These are phyloP conservation scores for Neoaliturus tenellus DNA, from an alignment of 2,888 invertebrate species.

Conservation along the genomic window DNA sequence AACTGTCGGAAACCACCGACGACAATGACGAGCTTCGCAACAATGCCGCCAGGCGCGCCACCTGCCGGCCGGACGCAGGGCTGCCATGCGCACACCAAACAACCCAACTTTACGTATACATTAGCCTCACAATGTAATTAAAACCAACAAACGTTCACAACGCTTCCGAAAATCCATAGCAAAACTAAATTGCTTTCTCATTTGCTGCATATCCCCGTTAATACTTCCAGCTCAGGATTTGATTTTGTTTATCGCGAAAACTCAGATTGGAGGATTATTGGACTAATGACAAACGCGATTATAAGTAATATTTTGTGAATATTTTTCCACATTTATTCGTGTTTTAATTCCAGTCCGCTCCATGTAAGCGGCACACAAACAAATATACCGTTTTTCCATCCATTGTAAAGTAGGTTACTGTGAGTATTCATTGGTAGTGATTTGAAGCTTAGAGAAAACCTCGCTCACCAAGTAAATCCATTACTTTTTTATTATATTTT, in stretches of 20 bases:
- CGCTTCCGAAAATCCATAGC: neutral
- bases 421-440: too few species aligned
- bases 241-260: neutral
- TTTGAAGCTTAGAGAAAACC: too few species aligned
- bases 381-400: too few species aligned
- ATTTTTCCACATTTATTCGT: neutral
- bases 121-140: neutral
- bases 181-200: slow-evolving; percentile 3
- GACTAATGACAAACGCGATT: neutral
- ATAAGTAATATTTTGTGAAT: neutral
- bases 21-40: neutral
- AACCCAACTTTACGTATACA: neutral
- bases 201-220: neutral
- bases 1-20: neutral
- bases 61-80: neutral
- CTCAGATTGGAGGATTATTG: neutral
- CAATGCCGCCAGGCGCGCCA: neutral
- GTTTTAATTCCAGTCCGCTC: neutral
- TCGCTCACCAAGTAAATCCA: too few species aligned
- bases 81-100: neutral
- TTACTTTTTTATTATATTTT: too few species aligned
- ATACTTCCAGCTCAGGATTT: neutral
- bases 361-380: too few species aligned
- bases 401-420: too few species aligned
- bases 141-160: neutral